Evolutionary conservation across 2,797 vertebrate genomes (phyloP).

Genomic region (Alauda arvensis): DNA sequence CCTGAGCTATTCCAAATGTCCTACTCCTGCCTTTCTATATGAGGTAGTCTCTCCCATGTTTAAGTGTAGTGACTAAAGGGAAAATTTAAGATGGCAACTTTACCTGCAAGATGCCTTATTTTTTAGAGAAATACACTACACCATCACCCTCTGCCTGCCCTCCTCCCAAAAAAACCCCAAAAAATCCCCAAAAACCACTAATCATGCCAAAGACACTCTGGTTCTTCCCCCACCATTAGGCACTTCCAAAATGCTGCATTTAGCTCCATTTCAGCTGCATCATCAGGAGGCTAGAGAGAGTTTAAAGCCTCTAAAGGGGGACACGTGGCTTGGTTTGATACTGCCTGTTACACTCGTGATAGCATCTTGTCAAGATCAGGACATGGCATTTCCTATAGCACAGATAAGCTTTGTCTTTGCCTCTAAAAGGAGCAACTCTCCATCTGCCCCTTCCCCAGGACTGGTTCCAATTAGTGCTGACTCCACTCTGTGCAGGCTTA

Average conservation of each 20-base stretch:
- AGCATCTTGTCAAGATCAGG: background rate
- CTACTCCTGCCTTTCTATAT: background rate
- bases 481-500: background rate
- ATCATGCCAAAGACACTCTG: background rate
- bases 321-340: background rate
- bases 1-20: background rate
- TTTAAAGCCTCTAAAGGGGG: background rate
- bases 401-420: slow-evolving; percentile 31
- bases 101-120: background rate
- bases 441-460: background rate
- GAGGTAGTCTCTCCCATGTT: background rate
- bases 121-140: background rate
- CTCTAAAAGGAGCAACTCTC: background rate
- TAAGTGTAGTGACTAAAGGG: accelerated
- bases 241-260: background rate
- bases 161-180: background rate
- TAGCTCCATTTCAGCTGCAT: background rate
- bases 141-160: too few species aligned
- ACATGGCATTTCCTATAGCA: slow-evolving; percentile 17
- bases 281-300: background rate
- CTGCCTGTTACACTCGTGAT: accelerated
- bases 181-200: background rate
- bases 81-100: background rate
- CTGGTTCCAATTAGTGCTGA: slow-evolving; percentile 49
- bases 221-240: background rate